Base-by-base conservation (phyloP, 2,888 invertebrate genomes). In the Ypsolopha scabrella region DNA sequence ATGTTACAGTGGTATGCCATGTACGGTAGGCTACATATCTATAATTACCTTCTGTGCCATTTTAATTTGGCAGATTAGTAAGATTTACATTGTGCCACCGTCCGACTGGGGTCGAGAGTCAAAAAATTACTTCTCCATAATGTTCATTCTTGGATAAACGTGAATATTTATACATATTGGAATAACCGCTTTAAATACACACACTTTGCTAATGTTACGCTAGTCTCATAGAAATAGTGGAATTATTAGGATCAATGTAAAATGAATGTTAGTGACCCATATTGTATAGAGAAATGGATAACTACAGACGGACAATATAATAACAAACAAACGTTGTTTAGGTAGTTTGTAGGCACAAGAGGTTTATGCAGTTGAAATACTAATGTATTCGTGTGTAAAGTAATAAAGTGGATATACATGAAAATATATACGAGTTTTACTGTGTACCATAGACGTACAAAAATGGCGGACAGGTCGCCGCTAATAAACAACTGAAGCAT, bases 291-390 rank as follows among this genome's bases (percentile, higher is more conserved):
- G 55, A 59, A 68, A 50, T 34, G 41, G 33, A 71, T 72, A 70
- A 72, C 71, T 76, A 75, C 75, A 73, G 85, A 83, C 83, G 85
- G 50, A 50, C 50, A 50, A 50, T 50, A 50, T 50, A 43, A 52
- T 52, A 7, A 10, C 7, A 83, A 83, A 82, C 80, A 73, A 77
- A 72, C 63, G 75, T 80, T 83, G 83, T 82, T 83, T 82, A 83
- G 80, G 81, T 85, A 83, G 83, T 82, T 71, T 61, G 81, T 86
- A 83, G 83, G 75, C 81, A 81, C 80, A 76, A 76, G 46, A 77
- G 82, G 75, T 86, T 85, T 85, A 85, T 82, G 82, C 78, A 72
- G 83, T 83, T 85, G 73, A 80, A 49, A 48, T 45, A 50, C 72
- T 72, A 75, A 73, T 78, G 73, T 82, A 81, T 80, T 79, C 76